These are phyloP conservation scores for Trichomycterus rosablanca DNA, from an alignment of 2,113 vertebrate species.

Conservation along the genomic window DNA sequence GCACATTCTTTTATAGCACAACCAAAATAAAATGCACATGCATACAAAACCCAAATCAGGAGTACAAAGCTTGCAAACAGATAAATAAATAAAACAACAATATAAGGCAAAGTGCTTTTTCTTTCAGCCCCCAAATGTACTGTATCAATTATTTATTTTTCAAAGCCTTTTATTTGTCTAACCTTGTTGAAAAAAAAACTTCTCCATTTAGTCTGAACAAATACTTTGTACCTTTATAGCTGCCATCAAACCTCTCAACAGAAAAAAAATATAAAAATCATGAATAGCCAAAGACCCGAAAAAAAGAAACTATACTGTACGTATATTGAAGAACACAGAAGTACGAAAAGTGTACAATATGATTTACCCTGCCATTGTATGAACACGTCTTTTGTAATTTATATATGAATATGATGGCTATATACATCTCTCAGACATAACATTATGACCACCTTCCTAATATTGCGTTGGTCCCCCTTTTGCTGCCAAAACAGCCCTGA, in stretches of 20 bases:
- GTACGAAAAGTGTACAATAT: no score
- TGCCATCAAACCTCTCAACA: slow-evolving; percentile 21
- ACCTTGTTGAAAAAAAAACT: slow-evolving; percentile 50
- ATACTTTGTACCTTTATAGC: slow-evolving; percentile 24
- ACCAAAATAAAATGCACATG: slow-evolving; percentile 8
- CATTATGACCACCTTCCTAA: no score
- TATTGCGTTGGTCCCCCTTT: no score
- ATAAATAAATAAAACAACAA: slow-evolving; percentile 51
- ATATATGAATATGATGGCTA: no score
- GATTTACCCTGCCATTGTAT: no score
- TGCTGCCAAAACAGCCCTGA: no score
- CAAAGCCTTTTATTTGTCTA: slow-evolving; percentile 40
- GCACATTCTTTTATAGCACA: slow-evolving; percentile 23
- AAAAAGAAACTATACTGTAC: not conserved
- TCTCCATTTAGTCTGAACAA: slow-evolving; percentile 33
- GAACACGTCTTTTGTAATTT: no score
- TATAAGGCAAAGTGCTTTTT: slow-evolving; percentile 44
- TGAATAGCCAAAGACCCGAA: not conserved
- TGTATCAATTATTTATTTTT: slow-evolving; percentile 47
- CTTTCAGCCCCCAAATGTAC: slow-evolving; percentile 34
- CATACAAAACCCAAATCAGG: slow-evolving; percentile 6
- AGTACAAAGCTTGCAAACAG: slow-evolving; percentile 39
- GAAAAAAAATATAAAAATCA: not conserved
- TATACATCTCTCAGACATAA: no score
- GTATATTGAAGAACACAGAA: no score